A percentile compares a stretch with the other conserved stretches of the same genome.
Conservation (phyloP, 2,797 vertebrate species). For the Rallus crepitans region DNA sequence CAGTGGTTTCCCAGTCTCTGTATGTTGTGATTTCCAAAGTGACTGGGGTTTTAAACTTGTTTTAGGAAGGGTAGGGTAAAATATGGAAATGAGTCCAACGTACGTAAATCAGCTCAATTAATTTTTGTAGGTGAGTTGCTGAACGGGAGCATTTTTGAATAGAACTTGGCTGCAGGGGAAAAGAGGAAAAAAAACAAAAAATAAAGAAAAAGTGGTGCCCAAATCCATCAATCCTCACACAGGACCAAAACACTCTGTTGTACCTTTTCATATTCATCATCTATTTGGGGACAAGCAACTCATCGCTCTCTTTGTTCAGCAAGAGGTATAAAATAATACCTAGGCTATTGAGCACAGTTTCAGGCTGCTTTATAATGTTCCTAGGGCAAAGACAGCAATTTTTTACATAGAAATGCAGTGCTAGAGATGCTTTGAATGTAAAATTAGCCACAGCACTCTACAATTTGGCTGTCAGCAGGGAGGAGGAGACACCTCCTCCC, state of each 20-base stretch:
- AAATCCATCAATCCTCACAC: constrained; percentile 17
- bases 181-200: fast-evolving
- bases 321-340: background rate
- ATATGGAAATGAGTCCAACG: background rate
- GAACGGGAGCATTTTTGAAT: constrained; percentile 5
- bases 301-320: background rate
- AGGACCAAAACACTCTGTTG: background rate
- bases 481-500: background rate
- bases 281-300: background rate
- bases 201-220: background rate
- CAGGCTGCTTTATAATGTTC: background rate
- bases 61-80: background rate
- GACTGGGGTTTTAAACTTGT: background rate
- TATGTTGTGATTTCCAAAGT: background rate
- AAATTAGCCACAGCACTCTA: background rate
- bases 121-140: background rate
- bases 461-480: background rate
- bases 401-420: background rate
- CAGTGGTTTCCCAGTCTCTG: background rate
- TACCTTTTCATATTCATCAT: background rate
- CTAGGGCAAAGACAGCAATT: background rate
- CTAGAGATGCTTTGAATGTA: background rate
- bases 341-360: background rate
- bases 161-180: background rate
- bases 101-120: constrained; percentile 10